Conservation (phyloP, 2,888 invertebrate species). For the Stenodera caucasica region DNA sequence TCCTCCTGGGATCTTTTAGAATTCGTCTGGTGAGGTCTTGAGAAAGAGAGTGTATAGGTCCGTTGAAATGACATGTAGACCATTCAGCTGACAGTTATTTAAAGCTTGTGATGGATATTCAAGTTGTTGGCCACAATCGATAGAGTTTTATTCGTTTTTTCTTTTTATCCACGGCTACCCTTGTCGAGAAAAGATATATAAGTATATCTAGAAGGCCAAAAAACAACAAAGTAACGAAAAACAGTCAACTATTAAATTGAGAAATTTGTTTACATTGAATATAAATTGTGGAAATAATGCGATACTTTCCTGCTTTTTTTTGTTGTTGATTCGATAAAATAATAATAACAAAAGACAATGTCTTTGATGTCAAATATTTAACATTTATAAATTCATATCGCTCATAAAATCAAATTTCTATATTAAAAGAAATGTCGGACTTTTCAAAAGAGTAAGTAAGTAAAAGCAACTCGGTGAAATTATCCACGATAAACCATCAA, state of each 20-base stretch:
- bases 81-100: constrained; percentile 44
- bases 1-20: constrained; percentile 35
- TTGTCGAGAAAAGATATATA: no score
- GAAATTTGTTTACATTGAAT: constrained; percentile 1
- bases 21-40: constrained; percentile 27
- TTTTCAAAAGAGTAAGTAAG: neutral
- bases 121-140: constrained; percentile 26
- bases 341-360: no score
- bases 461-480: neutral
- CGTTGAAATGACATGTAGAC: constrained; percentile 32
- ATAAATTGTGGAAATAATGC: neutral
- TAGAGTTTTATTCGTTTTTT: neutral
- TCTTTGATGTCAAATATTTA: no score
- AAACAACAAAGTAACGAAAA: no score
- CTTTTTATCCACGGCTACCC: no score
- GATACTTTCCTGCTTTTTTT: neutral
- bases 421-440: no score
- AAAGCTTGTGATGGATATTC: constrained; percentile 46
- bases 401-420: no score
- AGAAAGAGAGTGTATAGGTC: constrained; percentile 25
- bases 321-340: neutral
- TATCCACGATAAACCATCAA: neutral
- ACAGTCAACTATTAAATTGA: neutral
- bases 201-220: no score
- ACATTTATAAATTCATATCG: no score